Base-by-base conservation (phyloP, 1,140 invertebrate species). In the Antheraea pernyi region DNA sequence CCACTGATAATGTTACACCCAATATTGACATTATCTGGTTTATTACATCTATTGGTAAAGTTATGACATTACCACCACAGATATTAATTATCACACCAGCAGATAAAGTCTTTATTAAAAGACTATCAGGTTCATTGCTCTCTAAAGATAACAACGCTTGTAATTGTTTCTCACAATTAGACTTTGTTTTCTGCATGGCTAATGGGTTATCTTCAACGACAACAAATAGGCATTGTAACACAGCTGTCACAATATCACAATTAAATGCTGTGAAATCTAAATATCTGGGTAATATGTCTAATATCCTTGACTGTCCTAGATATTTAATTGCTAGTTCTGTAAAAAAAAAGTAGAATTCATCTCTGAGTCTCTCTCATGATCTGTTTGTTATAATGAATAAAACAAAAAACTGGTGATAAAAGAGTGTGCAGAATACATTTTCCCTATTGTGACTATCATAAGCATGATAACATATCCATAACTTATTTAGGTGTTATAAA, bases 161-260 rank as follows among this genome's bases (percentile, higher is more conserved):
- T 19, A 95, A 75, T 9, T 86, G 79, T 58, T 76, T 80, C 67
- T 94, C 93, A 62, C 84, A 87, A 64, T 81, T 90, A 19, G 80
- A 65, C 70, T 92, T 90, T 9, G 95, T 78, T 77, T 94, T 89
- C 39, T 89, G 80, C 74, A 94, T 86, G 3, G 93, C 93, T 62
- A 80, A 77, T 9, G 86, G 75, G 88, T 96, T 96, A 62, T 96
- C 95, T 88, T 96, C 96, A 3, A 95, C 93, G 61, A 96, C 92
- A 39, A 95, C 95, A 68, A 95, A 89, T 16, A 96, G 84, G 76
- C 95, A 96, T 70, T 96, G 95, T 30, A 94, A 92, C 19, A 94
- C 93, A 19, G 95, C 89, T 70, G 94, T 91, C 1, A 93, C 89
- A 64, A 95, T 93, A n/a, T 94, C 93, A 42, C 92, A 81, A 7